Conservation (phyloP, 2,888 invertebrate genomes). For the Clusia tigrina region DNA sequence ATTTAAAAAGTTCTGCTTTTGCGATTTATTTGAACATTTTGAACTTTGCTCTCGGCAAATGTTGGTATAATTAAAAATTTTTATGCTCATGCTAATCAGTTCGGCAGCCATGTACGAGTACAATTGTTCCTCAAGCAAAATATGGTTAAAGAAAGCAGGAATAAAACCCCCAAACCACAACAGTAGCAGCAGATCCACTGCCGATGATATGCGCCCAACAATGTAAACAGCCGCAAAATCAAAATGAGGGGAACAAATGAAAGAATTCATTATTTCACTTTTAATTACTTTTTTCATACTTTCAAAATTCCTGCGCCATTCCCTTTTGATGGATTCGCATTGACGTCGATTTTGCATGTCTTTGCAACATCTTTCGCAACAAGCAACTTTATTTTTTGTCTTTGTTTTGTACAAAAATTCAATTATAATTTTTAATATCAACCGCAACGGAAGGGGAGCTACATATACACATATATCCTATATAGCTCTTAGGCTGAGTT, state of each 20-base stretch:
- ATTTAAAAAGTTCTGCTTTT: not conserved
- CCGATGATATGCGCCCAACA: conserved; percentile 29
- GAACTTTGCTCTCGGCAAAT: conserved; percentile 42
- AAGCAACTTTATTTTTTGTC: no score
- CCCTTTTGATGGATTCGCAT: conserved; percentile 14
- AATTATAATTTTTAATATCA: conserved; percentile 55
- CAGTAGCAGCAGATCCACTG: conserved; percentile 18
- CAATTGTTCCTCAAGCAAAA: conserved; percentile 34
- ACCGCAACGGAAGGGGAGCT: no score
- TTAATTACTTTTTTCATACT: conserved; percentile 62
- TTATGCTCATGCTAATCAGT: conserved; percentile 56
- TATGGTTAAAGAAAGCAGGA: not conserved
- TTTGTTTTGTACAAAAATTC: conserved; percentile 47
- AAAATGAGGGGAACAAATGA: conserved; percentile 32
- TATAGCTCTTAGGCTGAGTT: no score
- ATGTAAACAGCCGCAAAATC: conserved; percentile 28
- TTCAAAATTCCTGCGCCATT: conserved; percentile 47
- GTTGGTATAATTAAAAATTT: conserved; percentile 60
- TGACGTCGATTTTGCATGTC: conserved; percentile 48
- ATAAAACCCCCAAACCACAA: not conserved
- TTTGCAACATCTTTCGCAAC: conserved; percentile 46
- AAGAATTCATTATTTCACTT: conserved; percentile 61
- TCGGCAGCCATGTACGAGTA: conserved; percentile 37
- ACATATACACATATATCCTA: no score
- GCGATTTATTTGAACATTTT: not conserved